Evolutionary conservation across 2,888 invertebrate species (phyloP).

Genomic region (Drosophila nigricruria): DNA sequence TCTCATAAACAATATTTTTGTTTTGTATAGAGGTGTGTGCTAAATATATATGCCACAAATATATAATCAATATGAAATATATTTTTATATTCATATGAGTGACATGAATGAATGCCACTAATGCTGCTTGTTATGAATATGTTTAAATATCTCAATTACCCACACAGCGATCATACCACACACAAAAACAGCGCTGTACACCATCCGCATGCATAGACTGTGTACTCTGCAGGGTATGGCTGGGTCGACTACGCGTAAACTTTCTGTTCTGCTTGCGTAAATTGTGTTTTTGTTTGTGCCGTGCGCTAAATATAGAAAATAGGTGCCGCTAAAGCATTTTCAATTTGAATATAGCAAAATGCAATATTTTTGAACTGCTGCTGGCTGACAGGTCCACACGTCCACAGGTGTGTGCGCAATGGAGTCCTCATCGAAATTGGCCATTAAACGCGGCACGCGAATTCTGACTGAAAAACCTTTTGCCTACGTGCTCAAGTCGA

Average conservation of each 20-base stretch:
- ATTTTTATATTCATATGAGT: background rate
- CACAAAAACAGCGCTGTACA: background rate
- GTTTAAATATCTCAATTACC: slow-evolving; percentile 7
- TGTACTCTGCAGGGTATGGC: slow-evolving; percentile 31
- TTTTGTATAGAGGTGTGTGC: background rate
- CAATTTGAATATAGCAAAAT: slow-evolving; percentile 63
- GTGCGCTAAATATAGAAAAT: slow-evolving; percentile 63
- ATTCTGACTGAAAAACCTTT: slow-evolving; percentile 91
- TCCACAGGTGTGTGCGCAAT: slow-evolving; percentile 28
- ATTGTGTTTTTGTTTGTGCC: slow-evolving; percentile 40
- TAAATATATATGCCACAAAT: background rate
- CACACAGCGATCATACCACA: background rate
- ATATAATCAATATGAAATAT: background rate
- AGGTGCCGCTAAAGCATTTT: slow-evolving; percentile 70
- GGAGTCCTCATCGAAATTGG: slow-evolving; percentile 18
- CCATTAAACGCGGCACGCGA: slow-evolving; percentile 87
- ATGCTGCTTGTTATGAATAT: background rate
- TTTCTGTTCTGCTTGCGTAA: slow-evolving; percentile 47
- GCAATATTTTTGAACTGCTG: slow-evolving; percentile 49
- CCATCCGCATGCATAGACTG: too few relatives aligned
- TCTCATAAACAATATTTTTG: background rate
- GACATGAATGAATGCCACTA: background rate
- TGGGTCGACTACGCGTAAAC: slow-evolving; percentile 24
- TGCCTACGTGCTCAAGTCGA: slow-evolving; percentile 90
- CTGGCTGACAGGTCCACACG: slow-evolving; percentile 16